Evolutionary conservation across 2,888 invertebrate genomes (phyloP).

Genomic region (Yponomeuta evonymella): DNA sequence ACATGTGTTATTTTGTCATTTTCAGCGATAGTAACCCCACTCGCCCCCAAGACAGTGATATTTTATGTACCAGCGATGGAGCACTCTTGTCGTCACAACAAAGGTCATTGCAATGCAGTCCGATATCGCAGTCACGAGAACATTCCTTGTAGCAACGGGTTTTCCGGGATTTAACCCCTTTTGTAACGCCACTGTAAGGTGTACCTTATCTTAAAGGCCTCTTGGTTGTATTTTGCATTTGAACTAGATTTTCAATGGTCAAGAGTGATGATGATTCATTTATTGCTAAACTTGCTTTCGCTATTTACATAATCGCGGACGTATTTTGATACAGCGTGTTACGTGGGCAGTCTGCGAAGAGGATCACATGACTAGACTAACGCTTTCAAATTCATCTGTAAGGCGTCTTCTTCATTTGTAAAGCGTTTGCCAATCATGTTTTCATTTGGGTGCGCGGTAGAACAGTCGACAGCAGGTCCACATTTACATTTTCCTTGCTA

Average conservation of each 20-base stretch:
- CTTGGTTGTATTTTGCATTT: background rate
- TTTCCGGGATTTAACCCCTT: background rate
- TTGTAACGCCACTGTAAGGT: background rate
- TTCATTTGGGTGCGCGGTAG: background rate
- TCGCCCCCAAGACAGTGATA: background rate
- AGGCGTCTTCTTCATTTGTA: background rate
- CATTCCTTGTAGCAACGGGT: background rate
- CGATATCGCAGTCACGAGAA: constrained; percentile 1
- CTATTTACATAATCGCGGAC: background rate
- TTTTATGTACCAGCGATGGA: background rate
- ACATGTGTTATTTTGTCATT: too few relatives aligned
- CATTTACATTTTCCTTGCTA: too few relatives aligned
- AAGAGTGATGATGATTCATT: background rate
- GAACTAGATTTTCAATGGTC: background rate
- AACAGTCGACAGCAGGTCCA: too few relatives aligned
- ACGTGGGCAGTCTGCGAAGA: background rate
- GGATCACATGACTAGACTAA: background rate
- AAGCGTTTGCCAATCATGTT: background rate
- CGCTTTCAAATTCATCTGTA: background rate
- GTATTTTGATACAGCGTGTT: background rate
- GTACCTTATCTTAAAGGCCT: background rate
- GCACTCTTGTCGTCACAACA: background rate
- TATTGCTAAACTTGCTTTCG: background rate
- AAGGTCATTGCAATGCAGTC: background rate
- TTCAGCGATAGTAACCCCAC: background rate